These are phyloP conservation scores for Sinocyclocheilus maitianheensis DNA, from an alignment of 2,113 vertebrate genomes.

Conservation along the genomic window DNA sequence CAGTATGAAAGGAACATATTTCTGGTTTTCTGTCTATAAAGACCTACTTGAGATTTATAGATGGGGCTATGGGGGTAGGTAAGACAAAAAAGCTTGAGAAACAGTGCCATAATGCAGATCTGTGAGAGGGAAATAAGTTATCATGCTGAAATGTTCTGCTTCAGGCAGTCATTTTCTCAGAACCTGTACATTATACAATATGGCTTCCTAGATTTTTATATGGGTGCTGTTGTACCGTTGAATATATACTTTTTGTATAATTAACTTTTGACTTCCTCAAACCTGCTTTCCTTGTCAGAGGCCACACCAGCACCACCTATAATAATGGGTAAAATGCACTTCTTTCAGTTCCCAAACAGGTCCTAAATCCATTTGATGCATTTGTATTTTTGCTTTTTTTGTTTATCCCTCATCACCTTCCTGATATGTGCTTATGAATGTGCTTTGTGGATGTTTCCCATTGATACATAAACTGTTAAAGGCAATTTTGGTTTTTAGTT, in stretches of 20 bases:
- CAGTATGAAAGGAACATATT: not conserved
- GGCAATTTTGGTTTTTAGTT: constrained; percentile 4
- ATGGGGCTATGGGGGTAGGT: not conserved
- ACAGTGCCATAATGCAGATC: not conserved
- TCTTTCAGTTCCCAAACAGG: constrained; percentile 57
- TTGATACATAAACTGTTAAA: constrained; percentile 23
- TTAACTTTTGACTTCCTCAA: constrained; percentile 71
- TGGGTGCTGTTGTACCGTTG: constrained; percentile 44
- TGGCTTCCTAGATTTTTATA: not conserved
- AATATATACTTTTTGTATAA: constrained; percentile 37
- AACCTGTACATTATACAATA: not conserved
- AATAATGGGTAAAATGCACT: constrained; percentile 91
- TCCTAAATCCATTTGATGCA: constrained; percentile 39
- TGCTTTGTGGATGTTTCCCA: constrained; percentile 9
- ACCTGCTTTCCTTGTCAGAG: constrained; percentile 88
- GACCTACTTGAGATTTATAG: not conserved
- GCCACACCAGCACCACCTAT: constrained; percentile 92
- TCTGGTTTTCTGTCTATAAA: not conserved
- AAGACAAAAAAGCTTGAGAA: not conserved
- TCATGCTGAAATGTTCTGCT: not conserved
- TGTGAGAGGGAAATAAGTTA: not conserved
- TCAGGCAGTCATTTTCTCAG: not conserved
- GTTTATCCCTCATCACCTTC: constrained; percentile 16
- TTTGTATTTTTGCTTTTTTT: constrained; percentile 32
- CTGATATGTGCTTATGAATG: constrained; percentile 10